Conservation (phyloP, 2,797 vertebrate species). For the Florisuga fusca region DNA sequence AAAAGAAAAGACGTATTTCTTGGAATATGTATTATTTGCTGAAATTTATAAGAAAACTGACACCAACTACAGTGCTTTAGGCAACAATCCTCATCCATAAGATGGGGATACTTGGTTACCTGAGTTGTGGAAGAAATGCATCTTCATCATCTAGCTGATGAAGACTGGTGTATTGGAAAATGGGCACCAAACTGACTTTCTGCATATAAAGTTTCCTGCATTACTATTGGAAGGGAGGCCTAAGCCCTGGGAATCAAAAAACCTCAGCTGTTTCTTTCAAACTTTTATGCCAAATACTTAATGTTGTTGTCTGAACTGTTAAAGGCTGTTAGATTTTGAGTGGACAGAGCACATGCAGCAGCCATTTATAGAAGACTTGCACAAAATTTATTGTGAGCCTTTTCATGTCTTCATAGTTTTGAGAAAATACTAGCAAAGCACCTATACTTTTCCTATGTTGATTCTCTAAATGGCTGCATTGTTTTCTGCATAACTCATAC, state of each 20-base stretch:
- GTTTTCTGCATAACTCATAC: constrained; percentile 43
- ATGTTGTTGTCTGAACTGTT: constrained; percentile 10
- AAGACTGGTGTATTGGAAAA: not conserved
- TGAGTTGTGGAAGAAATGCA: not conserved
- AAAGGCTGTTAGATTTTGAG: constrained; percentile 69
- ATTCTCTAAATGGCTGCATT: constrained; percentile 30
- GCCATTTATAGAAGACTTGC: constrained; percentile 28
- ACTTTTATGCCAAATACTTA: not conserved
- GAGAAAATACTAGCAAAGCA: not conserved
- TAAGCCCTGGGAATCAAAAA: not conserved
- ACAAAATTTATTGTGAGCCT: not conserved
- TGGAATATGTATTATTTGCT: not conserved
- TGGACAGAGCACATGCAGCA: not conserved
- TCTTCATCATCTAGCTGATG: not conserved
- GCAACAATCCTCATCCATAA: not conserved
- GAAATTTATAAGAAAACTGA: not conserved
- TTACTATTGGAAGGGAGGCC: not conserved
- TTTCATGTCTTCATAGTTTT: not conserved
- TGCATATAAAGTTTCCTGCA: not conserved
- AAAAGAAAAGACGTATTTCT: not conserved
- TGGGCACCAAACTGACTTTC: not conserved
- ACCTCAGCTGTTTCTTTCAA: not conserved
- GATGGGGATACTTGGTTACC: not conserved
- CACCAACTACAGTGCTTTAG: not conserved
- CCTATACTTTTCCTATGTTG: not conserved